These are phyloP conservation scores for Leptestheria dahalacensis DNA, from an alignment of 1,140 invertebrate species.

Conservation along the genomic window DNA sequence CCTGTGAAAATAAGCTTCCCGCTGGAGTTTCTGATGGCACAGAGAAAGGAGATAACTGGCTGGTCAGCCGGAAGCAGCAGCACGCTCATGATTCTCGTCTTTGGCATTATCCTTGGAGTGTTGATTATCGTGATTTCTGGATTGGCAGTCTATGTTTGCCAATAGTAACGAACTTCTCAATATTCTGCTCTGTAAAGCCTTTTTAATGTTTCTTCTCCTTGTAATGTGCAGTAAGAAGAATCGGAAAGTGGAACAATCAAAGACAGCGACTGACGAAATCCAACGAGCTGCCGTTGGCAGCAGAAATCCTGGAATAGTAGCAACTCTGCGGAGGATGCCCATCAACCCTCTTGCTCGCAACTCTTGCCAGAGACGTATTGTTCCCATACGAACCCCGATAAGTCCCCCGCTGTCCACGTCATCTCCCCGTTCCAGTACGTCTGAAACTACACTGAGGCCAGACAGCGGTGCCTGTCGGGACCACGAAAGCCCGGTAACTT, in stretches of 20 bases:
- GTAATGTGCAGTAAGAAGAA: too few relatives aligned
- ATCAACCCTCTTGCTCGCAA: slow-evolving; percentile 1
- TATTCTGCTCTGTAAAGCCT: background rate
- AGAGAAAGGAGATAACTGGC: slow-evolving; percentile 20
- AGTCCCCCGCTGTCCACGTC: background rate
- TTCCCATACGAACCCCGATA: slow-evolving; percentile 4
- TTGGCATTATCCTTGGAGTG: slow-evolving; percentile 51
- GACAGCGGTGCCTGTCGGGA: background rate
- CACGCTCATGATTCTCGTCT: slow-evolving; percentile 42
- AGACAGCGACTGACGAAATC: too few relatives aligned
- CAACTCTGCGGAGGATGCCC: slow-evolving; percentile 1
- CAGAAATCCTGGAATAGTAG: background rate
- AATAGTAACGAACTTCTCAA: slow-evolving; percentile 40
- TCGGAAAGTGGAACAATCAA: slow-evolving; percentile 6
- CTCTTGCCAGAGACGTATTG: background rate
- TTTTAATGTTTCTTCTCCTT: too few relatives aligned
- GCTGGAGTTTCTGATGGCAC: slow-evolving; percentile 17
- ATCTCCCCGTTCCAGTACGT: background rate
- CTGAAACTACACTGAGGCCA: background rate
- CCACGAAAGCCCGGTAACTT: background rate
- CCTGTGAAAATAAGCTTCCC: slow-evolving; percentile 57
- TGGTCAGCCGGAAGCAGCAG: slow-evolving; percentile 33
- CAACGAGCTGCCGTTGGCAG: slow-evolving; percentile 1
- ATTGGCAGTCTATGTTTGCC: slow-evolving; percentile 56
- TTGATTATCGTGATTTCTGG: slow-evolving; percentile 54